Base-by-base conservation (phyloP, 1,140 invertebrate species). In the Zaprionus gabonicus region DNA sequence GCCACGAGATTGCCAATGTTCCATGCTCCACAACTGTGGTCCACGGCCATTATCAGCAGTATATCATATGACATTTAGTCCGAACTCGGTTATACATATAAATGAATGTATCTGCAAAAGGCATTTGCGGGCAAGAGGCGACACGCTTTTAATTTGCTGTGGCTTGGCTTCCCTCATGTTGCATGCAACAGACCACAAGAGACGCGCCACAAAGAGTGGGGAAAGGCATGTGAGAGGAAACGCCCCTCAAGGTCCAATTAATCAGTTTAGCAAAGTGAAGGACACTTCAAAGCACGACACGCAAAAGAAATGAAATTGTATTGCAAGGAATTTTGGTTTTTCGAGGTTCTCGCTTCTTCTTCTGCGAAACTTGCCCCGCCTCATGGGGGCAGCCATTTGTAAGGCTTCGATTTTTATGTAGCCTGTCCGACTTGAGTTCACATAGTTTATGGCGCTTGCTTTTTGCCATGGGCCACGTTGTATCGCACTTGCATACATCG, bases 331-430 rank as follows among this genome's bases (percentile, higher is more conserved):
- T 38, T 17, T 69, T 56, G 27, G 13, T 23, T 53, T 55, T 31
- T 27, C 6, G 17, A 31, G 28, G 28, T 31, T 7, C 0, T 0
- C 1, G 7, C 15, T 56, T 57, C 1, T 55, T 36, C 31, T 67
- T 69, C 55, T 53, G 13, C 7, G 34, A 20, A 56, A 68, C 78
- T 55, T 55, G 13, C 13, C 25, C 6, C 5, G 12, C 23, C 15
- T 68, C 28, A 69, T 74, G 81, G 64, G 78, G 82, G 71, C 77
- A 23, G 20, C 76, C 80, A 87, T 87, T 87, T 88, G 75, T 87
- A 83, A 78, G 71, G 77, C 84, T 88, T 87, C 80, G 77, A 88
- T 83, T 87, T 86, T 83, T 83, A 86, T 86, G 80, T 77, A 55
- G 57, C 34, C 38, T 31, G 69, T 53, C 56, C 65, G 55, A 57